Conservation (phyloP, 2,113 vertebrate genomes). For the Thryonomys swinderianus region DNA sequence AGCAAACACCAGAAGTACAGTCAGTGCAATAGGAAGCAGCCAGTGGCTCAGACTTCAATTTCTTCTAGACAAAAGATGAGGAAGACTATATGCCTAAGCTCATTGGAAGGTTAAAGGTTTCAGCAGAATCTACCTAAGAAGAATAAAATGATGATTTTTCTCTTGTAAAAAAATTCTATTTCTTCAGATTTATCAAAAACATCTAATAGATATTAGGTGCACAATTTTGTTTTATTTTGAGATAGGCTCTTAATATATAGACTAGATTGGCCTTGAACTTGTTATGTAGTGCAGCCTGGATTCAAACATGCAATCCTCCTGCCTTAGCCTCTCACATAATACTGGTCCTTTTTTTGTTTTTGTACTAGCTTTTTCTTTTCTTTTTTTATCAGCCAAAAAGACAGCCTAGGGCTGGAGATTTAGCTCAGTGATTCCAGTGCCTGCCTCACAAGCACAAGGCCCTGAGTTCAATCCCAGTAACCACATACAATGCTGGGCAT, state of each 20-base stretch:
- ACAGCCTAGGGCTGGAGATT: background rate
- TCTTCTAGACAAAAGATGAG: background rate
- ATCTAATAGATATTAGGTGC: background rate
- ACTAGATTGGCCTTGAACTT: background rate
- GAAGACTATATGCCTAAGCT: background rate
- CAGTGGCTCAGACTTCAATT: background rate
- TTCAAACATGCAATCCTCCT: background rate
- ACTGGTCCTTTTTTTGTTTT: background rate
- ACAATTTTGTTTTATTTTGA: background rate
- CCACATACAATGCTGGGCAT: no score
- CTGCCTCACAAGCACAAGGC: no score
- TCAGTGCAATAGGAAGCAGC: background rate
- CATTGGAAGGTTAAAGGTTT: background rate
- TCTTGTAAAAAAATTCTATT: background rate
- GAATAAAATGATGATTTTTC: background rate
- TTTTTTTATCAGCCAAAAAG: constrained; percentile 2
- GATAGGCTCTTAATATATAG: background rate
- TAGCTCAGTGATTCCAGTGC: no score
- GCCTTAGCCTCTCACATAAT: background rate
- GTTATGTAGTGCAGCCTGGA: background rate
- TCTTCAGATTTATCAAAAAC: background rate
- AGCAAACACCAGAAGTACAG: background rate
- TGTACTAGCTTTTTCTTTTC: constrained; percentile 43
- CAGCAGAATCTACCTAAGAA: background rate
- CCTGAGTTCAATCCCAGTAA: no score